Base-by-base conservation (phyloP, 2,113 vertebrate species). In the western clawed frog (Xenopus tropicalis) region DNA sequence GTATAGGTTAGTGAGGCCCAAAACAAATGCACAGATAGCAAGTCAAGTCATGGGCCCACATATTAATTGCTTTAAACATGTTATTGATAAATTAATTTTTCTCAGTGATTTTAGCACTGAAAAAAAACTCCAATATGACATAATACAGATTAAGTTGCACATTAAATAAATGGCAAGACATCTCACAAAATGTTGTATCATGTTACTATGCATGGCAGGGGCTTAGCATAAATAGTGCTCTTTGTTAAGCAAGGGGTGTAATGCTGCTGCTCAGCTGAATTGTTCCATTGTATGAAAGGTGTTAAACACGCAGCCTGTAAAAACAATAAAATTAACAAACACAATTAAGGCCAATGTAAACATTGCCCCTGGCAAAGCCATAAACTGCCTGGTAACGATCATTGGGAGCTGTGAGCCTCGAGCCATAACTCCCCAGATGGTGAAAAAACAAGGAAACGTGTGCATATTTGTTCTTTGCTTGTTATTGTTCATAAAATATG, bases 301-400 rank as follows among this genome's bases (percentile, higher is more conserved):
- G 73, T 66, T 17, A 69, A 69, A 61, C 66, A 69, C 9, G 48
- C 66, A 54, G 44, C 73, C 73, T 76, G 59, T 68, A 74, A 74
- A 74, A 74, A 68, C 72, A 74, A 74, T 76, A 76, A 59, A 76
- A 76, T 76, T 76, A 76, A 76, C 73, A 76, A 76, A 76, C 66
- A 76, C 73, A 69, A 76, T 76, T 76, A 76, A 54, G 66, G 58
- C 66, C 73, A 76, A 69, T 69, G 73, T 69, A 76, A 76, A 69
- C 66, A 69, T 76, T 21, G 66, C 73, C 73, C 48, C 73, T 63
- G 59, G 73, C 66, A 13, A 63, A 63, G 51, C 73, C 66, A 69
- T 76, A 76, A 76, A 76, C 58, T 69, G 73, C 66, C 56, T 69
- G 66, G 73, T 76, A 76, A 76, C 63, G 73, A 76, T 76, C 73